Conservation (phyloP, 2,113 vertebrate genomes). For the Myrmecobius fasciatus region DNA sequence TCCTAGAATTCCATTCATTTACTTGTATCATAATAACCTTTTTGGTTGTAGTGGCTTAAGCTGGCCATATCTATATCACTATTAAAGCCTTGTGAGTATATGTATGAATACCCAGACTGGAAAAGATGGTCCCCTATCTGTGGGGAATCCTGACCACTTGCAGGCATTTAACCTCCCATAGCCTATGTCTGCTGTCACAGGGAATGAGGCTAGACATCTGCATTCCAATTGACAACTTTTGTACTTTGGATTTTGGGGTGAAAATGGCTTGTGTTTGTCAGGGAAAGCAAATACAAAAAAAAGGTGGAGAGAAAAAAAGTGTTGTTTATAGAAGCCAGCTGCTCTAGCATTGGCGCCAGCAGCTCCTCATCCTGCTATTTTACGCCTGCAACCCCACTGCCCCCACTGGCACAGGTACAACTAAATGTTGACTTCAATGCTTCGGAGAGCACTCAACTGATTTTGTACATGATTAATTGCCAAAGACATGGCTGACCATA, state of each 20-base stretch:
- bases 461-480: conserved; percentile 90
- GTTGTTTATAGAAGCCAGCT: conserved; percentile 89
- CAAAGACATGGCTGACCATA: conserved; percentile 89
- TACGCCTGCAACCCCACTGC: conserved; percentile 78
- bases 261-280: conserved; percentile 67
- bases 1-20: neutral
- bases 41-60: neutral
- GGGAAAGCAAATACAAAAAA: conserved; percentile 61
- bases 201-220: conserved; percentile 54
- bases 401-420: conserved; percentile 87
- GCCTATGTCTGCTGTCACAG: neutral
- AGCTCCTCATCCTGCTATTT: conserved; percentile 83
- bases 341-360: conserved; percentile 83
- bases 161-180: neutral
- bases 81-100: neutral
- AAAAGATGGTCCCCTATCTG: no score
- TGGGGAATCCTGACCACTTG: neutral
- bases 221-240: conserved; percentile 71
- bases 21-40: neutral
- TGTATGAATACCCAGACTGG: neutral
- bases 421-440: conserved; percentile 87
- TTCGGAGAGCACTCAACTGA: conserved; percentile 87
- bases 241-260: conserved; percentile 75
- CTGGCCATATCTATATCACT: neutral
- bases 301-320: conserved; percentile 68